Conservation (phyloP, 2,797 vertebrate genomes). For the Manis javanica region DNA sequence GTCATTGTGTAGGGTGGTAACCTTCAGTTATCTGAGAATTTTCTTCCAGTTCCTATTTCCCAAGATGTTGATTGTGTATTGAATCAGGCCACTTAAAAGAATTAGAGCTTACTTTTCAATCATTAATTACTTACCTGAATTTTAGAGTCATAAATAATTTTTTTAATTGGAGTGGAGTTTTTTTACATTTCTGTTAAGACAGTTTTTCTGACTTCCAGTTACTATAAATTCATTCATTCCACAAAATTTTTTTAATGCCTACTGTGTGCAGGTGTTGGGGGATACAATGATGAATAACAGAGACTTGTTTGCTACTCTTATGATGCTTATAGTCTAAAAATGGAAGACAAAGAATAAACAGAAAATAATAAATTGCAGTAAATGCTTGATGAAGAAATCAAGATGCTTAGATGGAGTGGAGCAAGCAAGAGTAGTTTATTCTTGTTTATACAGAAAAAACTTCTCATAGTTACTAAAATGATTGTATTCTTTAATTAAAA, state of each 20-base stretch:
- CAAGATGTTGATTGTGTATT: neutral
- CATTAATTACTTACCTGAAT: neutral
- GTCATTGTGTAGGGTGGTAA: neutral
- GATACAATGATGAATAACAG: neutral
- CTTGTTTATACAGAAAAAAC: neutral
- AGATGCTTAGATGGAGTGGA: neutral
- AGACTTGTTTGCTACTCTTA: neutral
- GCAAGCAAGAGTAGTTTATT: neutral
- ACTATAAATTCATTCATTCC: neutral
- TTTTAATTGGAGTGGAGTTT: neutral
- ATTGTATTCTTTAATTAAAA: neutral
- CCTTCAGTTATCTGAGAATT: neutral
- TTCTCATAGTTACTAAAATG: neutral
- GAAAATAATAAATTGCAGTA: neutral
- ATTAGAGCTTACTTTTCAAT: neutral
- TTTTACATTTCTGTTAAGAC: neutral
- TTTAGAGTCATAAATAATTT: neutral
- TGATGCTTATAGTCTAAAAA: constrained; percentile 17
- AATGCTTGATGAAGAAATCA: neutral
- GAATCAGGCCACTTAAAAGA: neutral
- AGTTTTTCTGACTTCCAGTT: neutral
- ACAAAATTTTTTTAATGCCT: neutral
- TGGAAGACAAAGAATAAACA: neutral
- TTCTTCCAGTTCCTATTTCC: neutral
- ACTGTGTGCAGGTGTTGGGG: neutral